Evolutionary conservation across 2,797 vertebrate genomes (phyloP), one percentile per base, ranked within the genome.

Genomic region (Gadopsis bispinosus): DNA sequence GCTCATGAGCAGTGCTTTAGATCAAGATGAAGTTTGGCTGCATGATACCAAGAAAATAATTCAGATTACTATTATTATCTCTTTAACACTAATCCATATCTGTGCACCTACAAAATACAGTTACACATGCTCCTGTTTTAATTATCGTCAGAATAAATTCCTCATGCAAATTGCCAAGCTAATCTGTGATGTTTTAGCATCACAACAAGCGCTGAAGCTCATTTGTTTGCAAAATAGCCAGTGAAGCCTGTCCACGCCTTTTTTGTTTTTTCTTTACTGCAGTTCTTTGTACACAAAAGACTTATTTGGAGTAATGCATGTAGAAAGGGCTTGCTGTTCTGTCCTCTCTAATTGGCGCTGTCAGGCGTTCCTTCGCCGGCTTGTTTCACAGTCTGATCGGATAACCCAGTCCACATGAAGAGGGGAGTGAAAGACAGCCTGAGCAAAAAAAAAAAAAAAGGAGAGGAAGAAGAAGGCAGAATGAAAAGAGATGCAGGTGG

Each of bases 321-420:
- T 79, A 81, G 81, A 89, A 84, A 83, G 87, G 82, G 54, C 75
- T 80, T 53, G 43, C 63, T 61, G 83, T 29, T 75, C 86, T 92
- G 87, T 92, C 86, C 88, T 72, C 72, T 77, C 81, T 93, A 93
- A 93, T 90, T 90, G 91, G 68, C 53, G 10, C 81, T 90, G 91
- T 93, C 93, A 94, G 90, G 79, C 81, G 62, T 88, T 80, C 81
- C 83, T 84, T 89, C 45, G 37, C 75, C 20, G 80, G 69, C 83
- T 83, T 87, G 78, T 89, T 89, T 87, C 83, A 73, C 86, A 81
- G 89, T 94, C 91, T 90, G 83, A 90, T 85, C 86, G 41, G 87
- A 91, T 89, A 87, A 89, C 70, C 58, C 78, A 61, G 87, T 89
- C 90, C 86, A 87, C 79, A 72, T 72, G 84, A 88, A 81, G 86